Conservation (phyloP, 2,888 invertebrate genomes). For the Philopedon plagiatum region DNA sequence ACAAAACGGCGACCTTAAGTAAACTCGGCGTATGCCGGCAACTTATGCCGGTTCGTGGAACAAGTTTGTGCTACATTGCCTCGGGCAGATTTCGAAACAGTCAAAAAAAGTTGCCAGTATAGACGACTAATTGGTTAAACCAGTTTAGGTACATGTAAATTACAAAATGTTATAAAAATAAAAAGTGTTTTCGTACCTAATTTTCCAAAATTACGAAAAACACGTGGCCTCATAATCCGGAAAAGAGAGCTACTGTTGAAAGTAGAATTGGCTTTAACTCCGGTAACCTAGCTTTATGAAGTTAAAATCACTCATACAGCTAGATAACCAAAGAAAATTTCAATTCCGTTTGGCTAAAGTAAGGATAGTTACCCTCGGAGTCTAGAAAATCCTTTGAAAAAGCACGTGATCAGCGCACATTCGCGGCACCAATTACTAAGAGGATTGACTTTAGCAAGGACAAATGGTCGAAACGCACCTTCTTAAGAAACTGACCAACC, state of each 20-base stretch:
- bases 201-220: slow-evolving; percentile 57
- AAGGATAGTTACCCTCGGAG: slow-evolving; percentile 25
- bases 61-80: slow-evolving; percentile 12
- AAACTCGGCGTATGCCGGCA: too few species aligned
- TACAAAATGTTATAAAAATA: slow-evolving; percentile 27
- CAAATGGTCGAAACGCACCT: slow-evolving; percentile 59
- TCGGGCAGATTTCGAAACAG: slow-evolving; percentile 9
- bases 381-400: slow-evolving; percentile 28
- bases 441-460: slow-evolving; percentile 47
- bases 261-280: slow-evolving; percentile 91
- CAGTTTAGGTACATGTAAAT: slow-evolving; percentile 1
- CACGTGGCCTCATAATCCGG: slow-evolving; percentile 40
- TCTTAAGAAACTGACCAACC: slow-evolving; percentile 64
- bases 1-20: too few species aligned
- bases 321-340: slow-evolving; percentile 99
- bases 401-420: slow-evolving; percentile 55
- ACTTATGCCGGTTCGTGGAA: neutral
- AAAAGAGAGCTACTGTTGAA: slow-evolving; percentile 38
- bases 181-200: slow-evolving; percentile 60
- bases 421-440: slow-evolving; percentile 53
- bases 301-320: slow-evolving; percentile 98
- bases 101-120: slow-evolving; percentile 6
- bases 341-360: slow-evolving; percentile 63
- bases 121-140: neutral
- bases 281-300: slow-evolving; percentile 99